A percentile compares a stretch with the other conserved stretches of the same genome.
phyloP scores from a whole-genome alignment of 2,888 invertebrate genomes.

The Morpho deidamia region DNA sequence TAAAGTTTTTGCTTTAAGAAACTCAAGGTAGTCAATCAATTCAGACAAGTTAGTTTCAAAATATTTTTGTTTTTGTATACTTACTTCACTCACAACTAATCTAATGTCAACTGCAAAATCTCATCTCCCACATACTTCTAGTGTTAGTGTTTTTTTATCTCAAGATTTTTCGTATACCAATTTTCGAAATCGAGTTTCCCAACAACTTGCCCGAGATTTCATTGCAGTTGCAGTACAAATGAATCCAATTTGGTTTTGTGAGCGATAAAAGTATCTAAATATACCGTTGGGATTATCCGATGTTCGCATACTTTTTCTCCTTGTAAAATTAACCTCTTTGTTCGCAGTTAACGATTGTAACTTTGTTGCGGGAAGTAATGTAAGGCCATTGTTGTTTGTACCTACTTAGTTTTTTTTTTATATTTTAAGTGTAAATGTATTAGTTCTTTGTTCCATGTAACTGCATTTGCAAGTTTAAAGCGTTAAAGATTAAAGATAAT shows the following conservation, averaged over 20 bases:
- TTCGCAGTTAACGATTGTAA: conserved; percentile 18
- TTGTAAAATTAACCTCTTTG: conserved; percentile 13
- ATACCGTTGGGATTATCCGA: conserved; percentile 15
- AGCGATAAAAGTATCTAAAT: conserved; percentile 15
- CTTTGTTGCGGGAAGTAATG: conserved; percentile 19
- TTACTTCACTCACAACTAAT: too few species aligned
- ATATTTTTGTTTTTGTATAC: too few species aligned
- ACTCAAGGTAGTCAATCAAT: too few species aligned
- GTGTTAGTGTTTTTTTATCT: too few species aligned
- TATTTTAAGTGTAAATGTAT: conserved; percentile 1
- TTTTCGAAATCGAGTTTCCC: too few species aligned
- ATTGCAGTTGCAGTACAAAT: conserved; percentile 8
- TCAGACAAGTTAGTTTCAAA: too few species aligned
- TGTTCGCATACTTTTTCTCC: conserved; percentile 12
- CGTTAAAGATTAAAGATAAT: too few species aligned
- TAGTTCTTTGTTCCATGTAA: conserved; percentile 3
- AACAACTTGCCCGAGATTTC: background rate
- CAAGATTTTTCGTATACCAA: too few species aligned
- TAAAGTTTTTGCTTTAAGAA: too few species aligned
- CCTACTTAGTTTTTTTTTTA: conserved; percentile 1
- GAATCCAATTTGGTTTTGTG: conserved; percentile 11
- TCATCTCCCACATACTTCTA: too few species aligned
- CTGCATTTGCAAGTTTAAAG: background rate
- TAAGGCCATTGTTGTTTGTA: conserved; percentile 4
- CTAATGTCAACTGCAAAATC: too few species aligned